A percentile compares a stretch with the other conserved stretches of the same genome.
These are phyloP conservation scores for Muscicapa striata DNA, from an alignment of 2,797 vertebrate species.

Conservation along the genomic window DNA sequence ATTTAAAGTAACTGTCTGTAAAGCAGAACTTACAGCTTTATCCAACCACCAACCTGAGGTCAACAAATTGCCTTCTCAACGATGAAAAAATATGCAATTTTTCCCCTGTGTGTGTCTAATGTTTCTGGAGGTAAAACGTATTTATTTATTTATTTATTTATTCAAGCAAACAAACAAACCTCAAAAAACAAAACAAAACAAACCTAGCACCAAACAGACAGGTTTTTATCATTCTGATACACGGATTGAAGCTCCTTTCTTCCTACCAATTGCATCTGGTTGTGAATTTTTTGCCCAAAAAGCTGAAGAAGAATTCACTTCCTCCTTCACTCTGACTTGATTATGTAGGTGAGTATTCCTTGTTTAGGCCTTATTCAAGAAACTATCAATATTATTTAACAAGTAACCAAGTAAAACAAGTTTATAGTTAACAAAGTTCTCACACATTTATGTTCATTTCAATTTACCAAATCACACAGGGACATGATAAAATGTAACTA, in stretches of 20 bases:
- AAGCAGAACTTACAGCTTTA: not conserved
- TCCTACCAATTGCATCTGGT: not conserved
- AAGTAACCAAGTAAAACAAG: not conserved
- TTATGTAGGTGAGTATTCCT: not conserved
- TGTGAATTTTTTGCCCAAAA: not conserved
- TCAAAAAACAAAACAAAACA: not conserved
- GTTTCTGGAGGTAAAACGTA: not conserved
- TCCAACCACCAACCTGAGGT: not conserved
- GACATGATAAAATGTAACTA: not conserved
- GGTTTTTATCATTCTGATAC: not conserved
- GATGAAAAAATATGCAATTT: not conserved
- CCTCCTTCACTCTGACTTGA: not conserved
- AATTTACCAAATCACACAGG: not conserved
- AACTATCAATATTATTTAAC: not conserved
- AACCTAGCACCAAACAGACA: fast-evolving
- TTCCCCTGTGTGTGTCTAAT: not conserved
- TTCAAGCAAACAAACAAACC: too few species aligned
- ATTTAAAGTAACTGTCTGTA: not conserved
- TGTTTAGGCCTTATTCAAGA: not conserved
- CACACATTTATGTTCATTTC: not conserved
- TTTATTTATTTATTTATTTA: not conserved
- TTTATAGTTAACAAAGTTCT: not conserved
- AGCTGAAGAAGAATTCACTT: not conserved
- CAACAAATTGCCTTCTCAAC: not conserved
- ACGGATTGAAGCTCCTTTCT: not conserved